These are phyloP conservation scores for Hemibagrus wyckioides DNA, from an alignment of 2,113 vertebrate genomes.

Conservation along the genomic window DNA sequence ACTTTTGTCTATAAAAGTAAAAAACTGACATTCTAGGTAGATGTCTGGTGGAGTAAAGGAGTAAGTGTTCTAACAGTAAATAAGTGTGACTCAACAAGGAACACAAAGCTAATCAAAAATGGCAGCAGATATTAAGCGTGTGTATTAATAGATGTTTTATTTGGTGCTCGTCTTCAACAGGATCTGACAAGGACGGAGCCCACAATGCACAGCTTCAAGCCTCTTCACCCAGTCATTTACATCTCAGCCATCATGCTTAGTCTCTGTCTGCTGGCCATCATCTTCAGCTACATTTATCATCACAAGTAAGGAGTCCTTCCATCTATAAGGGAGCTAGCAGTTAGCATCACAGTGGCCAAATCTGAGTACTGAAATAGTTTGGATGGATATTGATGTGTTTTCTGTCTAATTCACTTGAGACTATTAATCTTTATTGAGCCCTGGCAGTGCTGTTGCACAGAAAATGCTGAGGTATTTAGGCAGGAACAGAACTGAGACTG, in stretches of 20 bases:
- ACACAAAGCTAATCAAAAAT: not conserved
- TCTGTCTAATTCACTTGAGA: not conserved
- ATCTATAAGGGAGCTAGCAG: not conserved
- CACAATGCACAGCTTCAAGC: slow-evolving; percentile 73
- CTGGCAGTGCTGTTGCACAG: not conserved
- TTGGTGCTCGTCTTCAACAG: slow-evolving; percentile 64
- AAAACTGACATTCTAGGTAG: not conserved
- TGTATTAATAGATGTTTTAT: not conserved
- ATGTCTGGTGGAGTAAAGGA: not conserved
- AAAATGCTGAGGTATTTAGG: not conserved
- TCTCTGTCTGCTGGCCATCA: slow-evolving; percentile 81
- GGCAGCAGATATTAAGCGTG: not conserved
- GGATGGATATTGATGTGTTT: not conserved
- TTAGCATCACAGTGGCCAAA: not conserved
- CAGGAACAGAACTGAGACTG: not conserved
- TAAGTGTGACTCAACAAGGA: not conserved
- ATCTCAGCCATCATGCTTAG: slow-evolving; percentile 83
- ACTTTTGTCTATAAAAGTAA: not conserved
- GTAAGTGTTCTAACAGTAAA: not conserved
- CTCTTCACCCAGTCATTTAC: slow-evolving; percentile 90
- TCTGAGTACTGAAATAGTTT: not conserved
- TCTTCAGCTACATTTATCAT: slow-evolving; percentile 87
- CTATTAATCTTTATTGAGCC: not conserved
- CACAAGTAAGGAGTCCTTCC: slow-evolving; percentile 79
- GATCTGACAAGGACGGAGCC: slow-evolving; percentile 85